Evolutionary conservation across 1,140 invertebrate species (phyloP), one percentile per base, ranked within the genome.

Genomic region (Drosophila arawakana): DNA sequence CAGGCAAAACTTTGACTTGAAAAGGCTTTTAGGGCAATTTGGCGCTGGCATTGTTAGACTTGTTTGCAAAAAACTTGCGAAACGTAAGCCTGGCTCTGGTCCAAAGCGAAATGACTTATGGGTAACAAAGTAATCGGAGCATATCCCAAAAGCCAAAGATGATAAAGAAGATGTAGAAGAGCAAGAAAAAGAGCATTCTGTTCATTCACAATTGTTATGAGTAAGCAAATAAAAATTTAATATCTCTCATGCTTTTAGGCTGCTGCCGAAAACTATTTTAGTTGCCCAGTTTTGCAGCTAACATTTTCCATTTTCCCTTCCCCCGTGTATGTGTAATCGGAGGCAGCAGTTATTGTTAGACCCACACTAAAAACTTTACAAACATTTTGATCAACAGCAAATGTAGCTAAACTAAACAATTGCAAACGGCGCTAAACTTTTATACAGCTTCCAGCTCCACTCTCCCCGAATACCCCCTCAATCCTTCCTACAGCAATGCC

Each of bases 1-100:
- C 80, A 88, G 69, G 73, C 63, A 83, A 88, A 86, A 86, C 73
- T 86, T 83, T 80, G 76, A 86, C 83, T 88, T 63, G 65, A 83
- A 86, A 86, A 86, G 79, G 83, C 83, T 86, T 86, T 86, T 86
- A 86, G 63, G 83, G 76, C 83, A 86, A 86, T 88, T 86, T 86
- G 83, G 83, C 77, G 83, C 84, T 79, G 69, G 69, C 83, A 72
- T 86, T 86, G 83, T 86, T 86, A 61, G 83, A 72, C 83, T 82
- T 86, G 83, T 88, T 86, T 88, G 83, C 80, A 57, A 44, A 62
- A 78, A 41, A 73, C 57, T 57, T 57, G 15, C 30, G 62, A 11
- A 86, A 86, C 55, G 76, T 82, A 80, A 80, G 72, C 60, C 46
- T 85, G 83, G 81, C 83, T 68, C 62, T 66, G 77, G 61, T 66